Conservation (phyloP, 2,113 vertebrate species). For the Megaptera novaeangliae region DNA sequence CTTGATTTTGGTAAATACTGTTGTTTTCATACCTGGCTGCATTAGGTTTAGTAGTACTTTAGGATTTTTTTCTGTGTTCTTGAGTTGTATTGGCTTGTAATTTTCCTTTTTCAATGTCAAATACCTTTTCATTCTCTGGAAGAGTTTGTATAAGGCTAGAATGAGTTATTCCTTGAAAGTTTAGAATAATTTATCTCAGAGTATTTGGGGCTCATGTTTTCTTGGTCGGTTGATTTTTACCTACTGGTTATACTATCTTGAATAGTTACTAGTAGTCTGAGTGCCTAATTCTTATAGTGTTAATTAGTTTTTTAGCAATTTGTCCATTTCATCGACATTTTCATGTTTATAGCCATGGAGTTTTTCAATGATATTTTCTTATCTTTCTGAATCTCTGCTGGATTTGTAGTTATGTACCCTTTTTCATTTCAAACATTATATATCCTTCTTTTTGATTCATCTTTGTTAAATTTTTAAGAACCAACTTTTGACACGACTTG, state of each 20-base stretch:
- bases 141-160: background rate
- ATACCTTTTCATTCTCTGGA: background rate
- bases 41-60: background rate
- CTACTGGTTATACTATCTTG: background rate
- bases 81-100: background rate
- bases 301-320: background rate
- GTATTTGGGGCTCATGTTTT: background rate
- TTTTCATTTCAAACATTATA: background rate
- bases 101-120: background rate
- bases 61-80: background rate
- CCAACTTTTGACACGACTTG: background rate
- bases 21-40: background rate
- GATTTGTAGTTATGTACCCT: background rate
- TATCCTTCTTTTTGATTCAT: background rate
- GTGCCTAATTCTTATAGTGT: background rate
- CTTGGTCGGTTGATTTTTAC: background rate
- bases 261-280: background rate
- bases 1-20: background rate
- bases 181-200: background rate
- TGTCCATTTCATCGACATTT: background rate
- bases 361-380: background rate
- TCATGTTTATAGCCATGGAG: background rate
- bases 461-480: background rate
- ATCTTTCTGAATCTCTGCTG: background rate
- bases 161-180: background rate